Evolutionary conservation across 1,140 invertebrate species (phyloP).

Genomic region (Arctopsyche grandis): DNA sequence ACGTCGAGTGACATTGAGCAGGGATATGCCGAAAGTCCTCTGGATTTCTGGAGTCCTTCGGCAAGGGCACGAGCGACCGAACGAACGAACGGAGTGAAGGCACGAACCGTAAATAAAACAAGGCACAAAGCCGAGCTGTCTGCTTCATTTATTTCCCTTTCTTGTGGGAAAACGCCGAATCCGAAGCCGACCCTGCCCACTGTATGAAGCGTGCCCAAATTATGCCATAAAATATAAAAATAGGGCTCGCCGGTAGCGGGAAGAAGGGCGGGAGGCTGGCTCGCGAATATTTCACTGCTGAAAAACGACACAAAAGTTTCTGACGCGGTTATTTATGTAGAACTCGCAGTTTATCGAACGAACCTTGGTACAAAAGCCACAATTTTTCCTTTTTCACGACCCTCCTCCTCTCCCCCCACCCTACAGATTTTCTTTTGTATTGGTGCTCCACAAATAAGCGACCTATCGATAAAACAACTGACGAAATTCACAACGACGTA

Average conservation of each 20-base stretch:
- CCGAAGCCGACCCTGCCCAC: neutral
- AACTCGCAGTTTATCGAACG: conserved; percentile 9
- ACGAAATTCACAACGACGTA: too few species aligned
- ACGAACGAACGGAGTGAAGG: too few species aligned
- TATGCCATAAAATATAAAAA: conserved; percentile 39
- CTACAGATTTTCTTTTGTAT: neutral
- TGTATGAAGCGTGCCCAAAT: conserved; percentile 11
- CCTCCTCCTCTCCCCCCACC: neutral
- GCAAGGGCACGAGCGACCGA: neutral
- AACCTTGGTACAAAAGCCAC: conserved; percentile 8
- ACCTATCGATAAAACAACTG: too few species aligned
- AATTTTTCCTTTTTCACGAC: neutral
- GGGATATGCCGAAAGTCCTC: neutral
- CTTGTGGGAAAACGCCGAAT: neutral
- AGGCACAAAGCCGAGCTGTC: conserved; percentile 20
- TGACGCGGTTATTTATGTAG: conserved; percentile 37
- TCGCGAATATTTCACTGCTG: conserved; percentile 31
- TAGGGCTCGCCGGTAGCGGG: neutral
- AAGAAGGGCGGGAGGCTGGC: too few species aligned
- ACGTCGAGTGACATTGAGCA: neutral
- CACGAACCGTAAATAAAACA: conserved; percentile 35
- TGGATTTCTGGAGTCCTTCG: neutral
- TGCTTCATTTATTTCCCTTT: conserved; percentile 23
- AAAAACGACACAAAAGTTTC: conserved; percentile 43
- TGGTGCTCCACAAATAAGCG: neutral